phyloP scores from a whole-genome alignment of 2,113 vertebrate genomes.

The Bungarus multicinctus region DNA sequence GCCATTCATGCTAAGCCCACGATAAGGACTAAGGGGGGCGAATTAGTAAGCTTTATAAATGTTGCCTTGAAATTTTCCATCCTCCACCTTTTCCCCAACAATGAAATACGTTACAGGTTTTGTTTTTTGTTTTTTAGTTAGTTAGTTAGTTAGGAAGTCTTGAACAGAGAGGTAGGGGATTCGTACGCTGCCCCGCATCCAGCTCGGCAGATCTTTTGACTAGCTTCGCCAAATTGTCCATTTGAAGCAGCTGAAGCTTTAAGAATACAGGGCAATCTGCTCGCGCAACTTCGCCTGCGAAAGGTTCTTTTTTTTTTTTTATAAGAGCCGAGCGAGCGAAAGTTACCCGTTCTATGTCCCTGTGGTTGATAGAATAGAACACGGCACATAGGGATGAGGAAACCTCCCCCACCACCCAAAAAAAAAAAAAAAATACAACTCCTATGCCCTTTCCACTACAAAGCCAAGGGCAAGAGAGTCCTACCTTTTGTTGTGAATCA shows the following conservation, averaged over 20 bases:
- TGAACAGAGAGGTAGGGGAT: neutral
- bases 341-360: slow-evolving; percentile 50
- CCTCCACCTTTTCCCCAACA: slow-evolving; percentile 20
- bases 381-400: neutral
- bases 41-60: slow-evolving; percentile 1
- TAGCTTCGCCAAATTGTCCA: neutral
- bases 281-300: neutral
- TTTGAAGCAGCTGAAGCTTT: neutral
- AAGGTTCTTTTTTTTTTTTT: neutral
- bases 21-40: neutral
- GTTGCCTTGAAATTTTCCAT: neutral
- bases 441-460: neutral
- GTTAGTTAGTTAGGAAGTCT: neutral
- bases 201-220: neutral
- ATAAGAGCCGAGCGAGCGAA: slow-evolving; percentile 18
- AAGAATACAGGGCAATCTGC: neutral
- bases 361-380: slow-evolving; percentile 8
- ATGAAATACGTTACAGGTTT: slow-evolving; percentile 1
- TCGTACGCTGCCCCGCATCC: neutral
- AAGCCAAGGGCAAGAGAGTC: slow-evolving; percentile 48
- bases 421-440: neutral
- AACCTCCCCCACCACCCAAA: neutral
- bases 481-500: slow-evolving; percentile 71
- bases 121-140: neutral
- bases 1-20: slow-evolving; percentile 13